Base-by-base conservation (phyloP, 2,888 invertebrate genomes). In the Pherbina coryleti region DNA sequence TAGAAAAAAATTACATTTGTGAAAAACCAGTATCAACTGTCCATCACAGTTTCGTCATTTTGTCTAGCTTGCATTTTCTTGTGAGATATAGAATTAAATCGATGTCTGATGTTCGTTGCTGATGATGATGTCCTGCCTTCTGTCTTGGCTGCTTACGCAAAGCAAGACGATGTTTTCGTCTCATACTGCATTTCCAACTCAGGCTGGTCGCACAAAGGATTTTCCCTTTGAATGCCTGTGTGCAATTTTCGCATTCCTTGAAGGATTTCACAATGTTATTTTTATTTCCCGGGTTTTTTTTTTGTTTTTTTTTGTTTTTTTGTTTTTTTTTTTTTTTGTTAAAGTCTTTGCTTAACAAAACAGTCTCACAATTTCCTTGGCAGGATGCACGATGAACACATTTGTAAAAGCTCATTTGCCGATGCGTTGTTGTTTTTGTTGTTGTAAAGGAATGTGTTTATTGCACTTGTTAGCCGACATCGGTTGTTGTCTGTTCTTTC, bases 401-500 rank as follows among this genome's bases (percentile, higher is more conserved):
- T 74, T 73, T 77, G 73, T 67, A 74, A 77, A 74, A 74, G 73
- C 73, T 67, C 69, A 64, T 74, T 73, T 73, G 77, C 57, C 69
- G 57, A 49, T 69, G 5, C 8, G 82, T 86, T 67, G 67, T 60
- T 67, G 73, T 44, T 67, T 37, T 53, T 85, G 83, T 60, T 67
- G 66, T 69, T 75, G 69, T 55, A 34, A 37, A 67, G 73, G 60
- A 82, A 84, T 86, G 79, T 83, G 82, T 84, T 81, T 84, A 76
- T 80, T 80, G 78, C 80, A 81, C 73, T 81, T 81, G 73, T 82
- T 78, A 70, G 79, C 76, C 14, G 51, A 25, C 28, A 25, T 19
- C 9, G 55, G 55, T 19, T 60, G 22, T 60, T 60, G 57, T 28
- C 25, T 19, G 11, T 60, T 3, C 25, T 60, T 22, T 80, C 37